Evolutionary conservation across 2,888 invertebrate species (phyloP).

Genomic region (Lasioglossum vierecki): DNA sequence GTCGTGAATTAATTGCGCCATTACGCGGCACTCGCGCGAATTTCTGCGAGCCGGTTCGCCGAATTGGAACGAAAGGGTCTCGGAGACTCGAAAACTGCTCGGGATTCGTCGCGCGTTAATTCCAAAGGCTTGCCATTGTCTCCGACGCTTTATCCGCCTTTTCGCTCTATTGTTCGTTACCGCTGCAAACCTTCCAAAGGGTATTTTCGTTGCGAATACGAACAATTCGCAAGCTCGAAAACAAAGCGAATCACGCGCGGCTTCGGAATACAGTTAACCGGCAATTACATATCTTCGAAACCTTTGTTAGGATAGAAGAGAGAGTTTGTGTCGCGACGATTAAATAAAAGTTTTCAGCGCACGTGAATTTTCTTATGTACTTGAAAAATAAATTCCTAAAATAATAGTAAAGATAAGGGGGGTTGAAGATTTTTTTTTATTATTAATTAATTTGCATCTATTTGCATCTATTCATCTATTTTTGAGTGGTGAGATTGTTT

Average conservation of each 20-base stretch:
- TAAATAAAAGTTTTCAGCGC: background rate
- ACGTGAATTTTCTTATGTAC: background rate
- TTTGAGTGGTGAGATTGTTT: background rate
- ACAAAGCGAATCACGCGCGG: background rate
- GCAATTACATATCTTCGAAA: background rate
- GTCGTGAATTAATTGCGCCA: conserved; percentile 45
- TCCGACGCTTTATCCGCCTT: background rate
- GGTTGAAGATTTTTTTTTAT: too few species aligned
- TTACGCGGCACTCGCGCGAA: conserved; percentile 31
- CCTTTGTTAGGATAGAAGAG: background rate
- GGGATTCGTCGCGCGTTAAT: conserved; percentile 2
- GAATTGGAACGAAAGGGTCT: background rate
- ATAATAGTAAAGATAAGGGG: too few species aligned
- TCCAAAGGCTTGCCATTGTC: background rate
- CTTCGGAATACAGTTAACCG: background rate
- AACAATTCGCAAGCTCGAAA: background rate
- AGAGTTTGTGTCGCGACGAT: background rate
- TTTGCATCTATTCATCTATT: too few species aligned
- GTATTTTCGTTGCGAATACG: background rate
- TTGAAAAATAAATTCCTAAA: too few species aligned
- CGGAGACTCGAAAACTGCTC: background rate
- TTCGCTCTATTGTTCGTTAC: background rate
- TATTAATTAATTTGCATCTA: too few species aligned
- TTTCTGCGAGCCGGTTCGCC: conserved; percentile 5
- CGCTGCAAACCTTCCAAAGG: background rate